Percentiles rank a stretch among this genome's conserved stretches.
phyloP scores from a whole-genome alignment of 2,113 vertebrate species.

The Rallus limicola region DNA sequence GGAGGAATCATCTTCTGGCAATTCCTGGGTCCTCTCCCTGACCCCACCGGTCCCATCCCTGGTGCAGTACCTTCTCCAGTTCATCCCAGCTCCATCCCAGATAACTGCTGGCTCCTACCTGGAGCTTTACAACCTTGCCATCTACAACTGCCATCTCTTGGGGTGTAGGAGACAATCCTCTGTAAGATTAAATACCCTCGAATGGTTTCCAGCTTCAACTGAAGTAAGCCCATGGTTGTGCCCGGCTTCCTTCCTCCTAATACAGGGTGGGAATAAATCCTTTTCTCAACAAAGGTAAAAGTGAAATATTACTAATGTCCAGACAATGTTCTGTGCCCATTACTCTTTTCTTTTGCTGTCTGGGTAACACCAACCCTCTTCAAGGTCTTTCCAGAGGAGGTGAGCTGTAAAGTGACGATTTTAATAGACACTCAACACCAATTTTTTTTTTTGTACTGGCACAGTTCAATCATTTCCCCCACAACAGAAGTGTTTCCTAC shows the following conservation, averaged over 20 bases:
- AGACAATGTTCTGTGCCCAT: background rate
- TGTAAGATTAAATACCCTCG: background rate
- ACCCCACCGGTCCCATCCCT: background rate
- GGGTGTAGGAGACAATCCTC: background rate
- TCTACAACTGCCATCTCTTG: background rate
- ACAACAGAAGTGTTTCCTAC: background rate
- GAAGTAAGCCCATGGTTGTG: background rate
- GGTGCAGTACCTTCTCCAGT: background rate
- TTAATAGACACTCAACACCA: background rate
- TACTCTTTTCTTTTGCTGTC: conserved; percentile 1
- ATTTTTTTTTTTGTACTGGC: background rate
- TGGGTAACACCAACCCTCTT: background rate
- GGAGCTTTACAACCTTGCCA: background rate
- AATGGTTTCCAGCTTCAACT: background rate
- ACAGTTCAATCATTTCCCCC: background rate
- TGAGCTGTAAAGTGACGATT: conserved; percentile 5
- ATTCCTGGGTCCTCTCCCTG: background rate
- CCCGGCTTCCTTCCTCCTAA: background rate
- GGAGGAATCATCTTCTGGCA: background rate
- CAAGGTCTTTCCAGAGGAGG: background rate
- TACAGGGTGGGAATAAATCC: background rate
- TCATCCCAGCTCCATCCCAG: background rate
- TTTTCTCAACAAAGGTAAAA: background rate
- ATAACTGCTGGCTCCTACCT: background rate
- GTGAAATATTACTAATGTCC: background rate